These are phyloP conservation scores for Benitochromis conjunctus DNA, from an alignment of 2,113 vertebrate species.

Conservation along the genomic window DNA sequence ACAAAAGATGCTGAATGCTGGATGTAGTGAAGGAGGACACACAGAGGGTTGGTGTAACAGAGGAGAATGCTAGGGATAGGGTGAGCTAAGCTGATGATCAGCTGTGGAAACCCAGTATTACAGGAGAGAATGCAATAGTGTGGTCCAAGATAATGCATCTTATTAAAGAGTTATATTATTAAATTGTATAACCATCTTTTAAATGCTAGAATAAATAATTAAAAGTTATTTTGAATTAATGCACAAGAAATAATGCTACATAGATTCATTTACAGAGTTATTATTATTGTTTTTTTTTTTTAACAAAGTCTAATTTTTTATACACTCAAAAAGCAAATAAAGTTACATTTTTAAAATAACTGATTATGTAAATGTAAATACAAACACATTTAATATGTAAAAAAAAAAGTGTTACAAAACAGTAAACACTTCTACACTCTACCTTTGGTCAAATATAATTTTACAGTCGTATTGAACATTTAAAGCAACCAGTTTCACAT, in stretches of 20 bases:
- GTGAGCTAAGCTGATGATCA: neutral
- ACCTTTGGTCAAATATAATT: neutral
- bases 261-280: fast-evolving
- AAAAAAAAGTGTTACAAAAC: neutral
- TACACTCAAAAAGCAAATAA: neutral
- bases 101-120: neutral
- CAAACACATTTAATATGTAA: neutral
- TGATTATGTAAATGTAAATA: neutral
- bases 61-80: neutral
- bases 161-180: neutral
- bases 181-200: neutral
- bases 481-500: neutral
- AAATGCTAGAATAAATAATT: neutral
- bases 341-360: neutral
- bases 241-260: neutral
- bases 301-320: neutral
- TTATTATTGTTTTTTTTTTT: neutral
- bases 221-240: neutral
- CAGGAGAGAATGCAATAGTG: fast-evolving
- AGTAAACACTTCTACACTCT: neutral
- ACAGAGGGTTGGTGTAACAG: neutral
- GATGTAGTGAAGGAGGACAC: neutral
- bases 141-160: neutral
- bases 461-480: fast-evolving
- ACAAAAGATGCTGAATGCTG: neutral